Conservation (phyloP, 2,888 invertebrate species). For the Sesia bembeciformis region DNA sequence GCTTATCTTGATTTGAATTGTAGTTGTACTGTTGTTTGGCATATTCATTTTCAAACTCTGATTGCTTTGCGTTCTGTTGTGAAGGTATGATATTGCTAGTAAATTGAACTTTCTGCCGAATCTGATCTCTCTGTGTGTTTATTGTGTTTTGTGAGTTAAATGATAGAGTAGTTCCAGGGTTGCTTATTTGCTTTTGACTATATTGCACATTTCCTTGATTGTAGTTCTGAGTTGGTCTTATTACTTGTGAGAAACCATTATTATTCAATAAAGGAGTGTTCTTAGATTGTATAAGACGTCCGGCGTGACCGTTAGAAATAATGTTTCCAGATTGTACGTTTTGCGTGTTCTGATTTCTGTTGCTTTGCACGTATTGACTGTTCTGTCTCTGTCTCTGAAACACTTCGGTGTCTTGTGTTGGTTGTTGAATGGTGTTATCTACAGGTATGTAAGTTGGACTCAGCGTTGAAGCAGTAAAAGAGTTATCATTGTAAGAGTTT, state of each 20-base stretch:
- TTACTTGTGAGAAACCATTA: constrained; percentile 14
- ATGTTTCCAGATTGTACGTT: constrained; percentile 17
- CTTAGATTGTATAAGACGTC: constrained; percentile 21
- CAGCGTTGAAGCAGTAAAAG: constrained; percentile 48
- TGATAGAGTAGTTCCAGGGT: constrained; percentile 10
- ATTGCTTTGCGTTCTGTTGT: constrained; percentile 21
- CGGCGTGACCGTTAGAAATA: constrained; percentile 31
- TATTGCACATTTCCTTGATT: constrained; percentile 15
- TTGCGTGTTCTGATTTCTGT: constrained; percentile 20
- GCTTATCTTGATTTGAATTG: constrained; percentile 28
- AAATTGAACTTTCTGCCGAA: constrained; percentile 27
- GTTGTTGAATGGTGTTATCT: constrained; percentile 24
- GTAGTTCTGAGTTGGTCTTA: constrained; percentile 22
- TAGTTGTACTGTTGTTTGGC: constrained; percentile 31
- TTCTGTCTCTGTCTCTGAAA: constrained; percentile 41
- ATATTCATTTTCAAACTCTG: constrained; percentile 22
- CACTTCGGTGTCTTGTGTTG: constrained; percentile 25
- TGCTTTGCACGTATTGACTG: constrained; percentile 26
- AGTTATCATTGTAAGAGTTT: constrained; percentile 29
- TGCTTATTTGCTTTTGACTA: constrained; percentile 23
- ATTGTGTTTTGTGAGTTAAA: constrained; percentile 18
- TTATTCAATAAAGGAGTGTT: constrained; percentile 13
- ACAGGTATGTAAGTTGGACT: constrained; percentile 43
- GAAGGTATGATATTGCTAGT: constrained; percentile 24
- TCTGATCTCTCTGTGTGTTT: constrained; percentile 22